phyloP scores from a whole-genome alignment of 2,113 vertebrate species.

The Chaetura pelagica region DNA sequence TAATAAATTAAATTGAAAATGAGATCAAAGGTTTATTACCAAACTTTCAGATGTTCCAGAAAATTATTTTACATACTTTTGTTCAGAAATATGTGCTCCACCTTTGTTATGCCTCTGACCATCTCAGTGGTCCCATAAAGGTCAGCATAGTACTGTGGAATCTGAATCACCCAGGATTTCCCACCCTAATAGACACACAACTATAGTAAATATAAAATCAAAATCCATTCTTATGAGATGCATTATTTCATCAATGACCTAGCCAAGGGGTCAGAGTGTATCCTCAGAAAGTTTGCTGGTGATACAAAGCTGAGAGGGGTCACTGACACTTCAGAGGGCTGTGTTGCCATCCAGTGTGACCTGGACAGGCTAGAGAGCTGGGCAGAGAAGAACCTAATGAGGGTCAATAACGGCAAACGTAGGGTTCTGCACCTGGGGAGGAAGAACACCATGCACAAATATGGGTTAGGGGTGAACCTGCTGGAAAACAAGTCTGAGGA shows the following conservation, averaged over 20 bases:
- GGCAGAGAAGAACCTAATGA: too few relatives aligned
- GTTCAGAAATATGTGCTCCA: neutral
- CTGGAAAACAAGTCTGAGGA: too few relatives aligned
- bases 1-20: neutral
- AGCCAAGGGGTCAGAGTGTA: too few relatives aligned
- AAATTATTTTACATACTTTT: neutral
- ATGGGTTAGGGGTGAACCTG: too few relatives aligned
- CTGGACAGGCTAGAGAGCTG: too few relatives aligned
- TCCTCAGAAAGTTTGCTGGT: too few relatives aligned
- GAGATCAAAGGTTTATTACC: neutral
- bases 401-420: too few relatives aligned
- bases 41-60: neutral
- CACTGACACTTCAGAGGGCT: too few relatives aligned
- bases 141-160: neutral
- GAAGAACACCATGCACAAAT: too few relatives aligned
- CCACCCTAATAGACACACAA: neutral
- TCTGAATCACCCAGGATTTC: neutral
- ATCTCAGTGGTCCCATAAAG: accelerated
- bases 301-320: too few relatives aligned
- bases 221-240: neutral
- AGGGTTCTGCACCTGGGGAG: too few relatives aligned
- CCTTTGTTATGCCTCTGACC: neutral
- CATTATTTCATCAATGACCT: neutral
- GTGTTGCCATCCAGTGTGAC: too few relatives aligned
- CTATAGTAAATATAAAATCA: neutral